phyloP scores from a whole-genome alignment of 2,888 invertebrate genomes.

The Chironomus riparius region DNA sequence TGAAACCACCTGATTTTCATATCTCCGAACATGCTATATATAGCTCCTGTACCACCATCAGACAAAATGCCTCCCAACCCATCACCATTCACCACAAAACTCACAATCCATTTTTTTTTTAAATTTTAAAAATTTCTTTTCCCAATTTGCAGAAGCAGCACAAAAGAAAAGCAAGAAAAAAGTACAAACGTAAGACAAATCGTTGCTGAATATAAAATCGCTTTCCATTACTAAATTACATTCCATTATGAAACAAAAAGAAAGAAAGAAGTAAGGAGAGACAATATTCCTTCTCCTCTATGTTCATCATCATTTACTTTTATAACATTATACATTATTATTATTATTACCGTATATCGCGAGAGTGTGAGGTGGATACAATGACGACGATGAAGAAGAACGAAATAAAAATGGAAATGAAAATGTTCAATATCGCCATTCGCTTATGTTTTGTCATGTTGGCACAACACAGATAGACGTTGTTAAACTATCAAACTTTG shows the following conservation, averaged over 20 bases:
- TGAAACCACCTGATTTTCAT: no score
- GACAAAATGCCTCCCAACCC: no score
- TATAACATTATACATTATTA: not conserved
- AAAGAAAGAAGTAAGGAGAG: not conserved
- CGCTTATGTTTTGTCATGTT: no score
- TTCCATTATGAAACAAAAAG: not conserved
- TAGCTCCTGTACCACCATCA: no score
- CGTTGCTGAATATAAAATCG: not conserved
- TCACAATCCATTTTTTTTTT: not conserved
- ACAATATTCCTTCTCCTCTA: not conserved
- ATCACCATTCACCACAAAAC: no score
- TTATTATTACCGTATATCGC: no score
- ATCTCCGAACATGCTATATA: no score
- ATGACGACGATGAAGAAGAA: not conserved
- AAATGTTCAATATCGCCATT: no score
- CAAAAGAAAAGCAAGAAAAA: not conserved
- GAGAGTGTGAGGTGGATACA: not conserved
- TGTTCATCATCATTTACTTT: not conserved
- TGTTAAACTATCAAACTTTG: conserved; percentile 21
- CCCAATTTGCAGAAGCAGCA: not conserved
- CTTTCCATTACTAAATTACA: conserved; percentile 18
- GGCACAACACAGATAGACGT: no score
- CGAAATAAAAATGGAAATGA: not conserved
- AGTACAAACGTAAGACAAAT: not conserved
- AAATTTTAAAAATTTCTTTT: not conserved